A percentile compares a stretch with the other conserved stretches of the same genome.
Conservation (phyloP, 2,113 vertebrate genomes). For the Ochotona curzoniae region DNA sequence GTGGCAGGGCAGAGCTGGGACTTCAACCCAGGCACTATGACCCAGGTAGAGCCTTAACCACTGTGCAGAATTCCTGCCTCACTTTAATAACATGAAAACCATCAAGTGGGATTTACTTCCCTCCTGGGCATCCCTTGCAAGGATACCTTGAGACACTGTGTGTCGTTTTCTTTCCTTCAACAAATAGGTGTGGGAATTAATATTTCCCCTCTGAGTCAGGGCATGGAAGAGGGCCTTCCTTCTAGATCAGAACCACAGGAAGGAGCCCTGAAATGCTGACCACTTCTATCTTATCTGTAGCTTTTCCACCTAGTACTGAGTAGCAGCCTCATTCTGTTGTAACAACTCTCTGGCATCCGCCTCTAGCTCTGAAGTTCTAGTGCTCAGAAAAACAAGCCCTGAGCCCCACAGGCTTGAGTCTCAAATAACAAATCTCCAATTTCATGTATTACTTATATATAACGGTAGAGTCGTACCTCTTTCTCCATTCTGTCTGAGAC, state of each 20-base stretch:
- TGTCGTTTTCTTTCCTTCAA: slow-evolving; percentile 13
- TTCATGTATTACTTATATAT: slow-evolving; percentile 32
- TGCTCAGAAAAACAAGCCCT: slow-evolving; percentile 20
- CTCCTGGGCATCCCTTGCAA: slow-evolving; percentile 43
- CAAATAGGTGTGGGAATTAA: background rate
- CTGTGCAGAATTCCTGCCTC: too few relatives aligned
- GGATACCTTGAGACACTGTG: background rate
- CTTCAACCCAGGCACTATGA: too few relatives aligned
- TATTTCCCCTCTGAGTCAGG: background rate
- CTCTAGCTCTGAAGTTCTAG: slow-evolving; percentile 13
- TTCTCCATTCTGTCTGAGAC: background rate
- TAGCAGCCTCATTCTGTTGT: background rate
- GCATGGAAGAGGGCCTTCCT: background rate
- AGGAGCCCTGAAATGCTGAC: background rate
- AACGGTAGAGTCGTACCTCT: background rate
- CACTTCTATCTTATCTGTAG: background rate
- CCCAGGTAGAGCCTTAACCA: too few relatives aligned
- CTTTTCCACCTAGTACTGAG: background rate
- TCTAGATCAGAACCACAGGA: background rate
- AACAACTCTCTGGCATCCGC: background rate
- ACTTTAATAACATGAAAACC: too few relatives aligned
- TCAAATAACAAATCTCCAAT: slow-evolving; percentile 19
- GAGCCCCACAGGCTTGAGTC: background rate
- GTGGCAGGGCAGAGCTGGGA: too few relatives aligned
- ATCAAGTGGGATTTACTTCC: background rate